A percentile compares a stretch with the other conserved stretches of the same genome.
Evolutionary conservation across 2,113 vertebrate species (phyloP).

Genomic region (Saimiri boliviensis): DNA sequence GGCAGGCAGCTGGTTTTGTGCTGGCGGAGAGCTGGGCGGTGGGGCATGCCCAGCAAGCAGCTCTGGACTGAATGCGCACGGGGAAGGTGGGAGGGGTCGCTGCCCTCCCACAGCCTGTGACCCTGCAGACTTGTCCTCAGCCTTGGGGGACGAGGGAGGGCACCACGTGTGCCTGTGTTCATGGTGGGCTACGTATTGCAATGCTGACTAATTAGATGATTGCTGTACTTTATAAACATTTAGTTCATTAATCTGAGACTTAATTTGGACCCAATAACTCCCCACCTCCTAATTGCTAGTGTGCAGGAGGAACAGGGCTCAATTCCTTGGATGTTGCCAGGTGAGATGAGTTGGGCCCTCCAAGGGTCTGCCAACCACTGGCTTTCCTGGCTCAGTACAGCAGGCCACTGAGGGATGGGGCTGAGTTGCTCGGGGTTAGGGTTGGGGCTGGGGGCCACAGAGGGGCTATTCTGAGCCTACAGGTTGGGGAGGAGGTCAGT

Average conservation of each 20-base stretch:
- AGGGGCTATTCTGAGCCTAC: rapidly evolving
- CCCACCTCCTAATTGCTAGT: not conserved
- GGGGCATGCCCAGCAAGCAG: not conserved
- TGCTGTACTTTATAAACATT: not conserved
- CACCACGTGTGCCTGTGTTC: not conserved
- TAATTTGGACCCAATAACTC: not conserved
- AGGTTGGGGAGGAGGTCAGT: not conserved
- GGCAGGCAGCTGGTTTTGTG: not conserved
- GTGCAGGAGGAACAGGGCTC: not conserved
- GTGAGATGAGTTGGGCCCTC: not conserved
- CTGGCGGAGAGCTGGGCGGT: not conserved
- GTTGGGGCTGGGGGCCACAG: rapidly evolving
- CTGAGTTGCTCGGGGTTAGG: not conserved
- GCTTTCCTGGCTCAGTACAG: not conserved
- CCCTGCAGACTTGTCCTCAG: not conserved
- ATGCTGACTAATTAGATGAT: not conserved
- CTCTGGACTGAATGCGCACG: not conserved
- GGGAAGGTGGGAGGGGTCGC: not conserved
- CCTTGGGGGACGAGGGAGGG: not conserved
- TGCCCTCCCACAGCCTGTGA: not conserved
- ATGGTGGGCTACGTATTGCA: not conserved
- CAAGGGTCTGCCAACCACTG: not conserved
- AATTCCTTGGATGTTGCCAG: too few relatives aligned
- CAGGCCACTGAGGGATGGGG: not conserved
- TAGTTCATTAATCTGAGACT: not conserved